These are phyloP conservation scores for Eospalax fontanierii DNA, from an alignment of 2,797 vertebrate species.

Conservation along the genomic window DNA sequence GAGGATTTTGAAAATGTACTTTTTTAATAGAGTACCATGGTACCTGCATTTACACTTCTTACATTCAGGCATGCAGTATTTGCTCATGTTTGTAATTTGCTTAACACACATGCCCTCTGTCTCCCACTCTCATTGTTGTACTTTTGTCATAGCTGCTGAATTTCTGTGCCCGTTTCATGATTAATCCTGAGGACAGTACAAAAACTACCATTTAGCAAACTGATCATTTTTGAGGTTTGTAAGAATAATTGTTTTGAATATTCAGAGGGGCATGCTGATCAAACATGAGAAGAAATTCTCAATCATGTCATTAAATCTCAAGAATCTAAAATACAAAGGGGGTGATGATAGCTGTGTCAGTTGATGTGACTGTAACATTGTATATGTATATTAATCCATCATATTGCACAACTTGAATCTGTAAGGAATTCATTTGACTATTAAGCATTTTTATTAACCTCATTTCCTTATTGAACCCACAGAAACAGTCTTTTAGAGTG, in stretches of 20 bases:
- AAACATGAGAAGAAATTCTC: neutral
- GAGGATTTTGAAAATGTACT: constrained; percentile 27
- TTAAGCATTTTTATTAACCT: neutral
- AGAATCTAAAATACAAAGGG: neutral
- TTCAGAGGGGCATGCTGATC: neutral
- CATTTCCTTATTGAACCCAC: neutral
- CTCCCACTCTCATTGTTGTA: neutral
- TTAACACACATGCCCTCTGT: neutral
- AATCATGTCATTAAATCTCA: neutral
- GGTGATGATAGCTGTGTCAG: neutral
- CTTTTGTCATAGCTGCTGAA: constrained; percentile 36
- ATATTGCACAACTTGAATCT: neutral
- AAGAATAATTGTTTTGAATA: neutral
- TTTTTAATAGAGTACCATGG: neutral
- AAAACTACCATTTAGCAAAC: constrained; percentile 6
- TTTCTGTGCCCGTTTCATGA: neutral
- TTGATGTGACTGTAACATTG: neutral
- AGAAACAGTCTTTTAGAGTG: neutral
- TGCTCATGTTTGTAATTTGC: constrained; percentile 53
- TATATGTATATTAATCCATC: neutral
- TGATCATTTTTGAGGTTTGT: constrained; percentile 18
- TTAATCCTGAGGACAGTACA: constrained; percentile 7
- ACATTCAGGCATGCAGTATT: neutral
- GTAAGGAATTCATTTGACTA: neutral
- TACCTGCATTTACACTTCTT: neutral